Evolutionary conservation across 2,888 invertebrate species (phyloP), one percentile per base, ranked within the genome.

Genomic region (Lymantria monacha): DNA sequence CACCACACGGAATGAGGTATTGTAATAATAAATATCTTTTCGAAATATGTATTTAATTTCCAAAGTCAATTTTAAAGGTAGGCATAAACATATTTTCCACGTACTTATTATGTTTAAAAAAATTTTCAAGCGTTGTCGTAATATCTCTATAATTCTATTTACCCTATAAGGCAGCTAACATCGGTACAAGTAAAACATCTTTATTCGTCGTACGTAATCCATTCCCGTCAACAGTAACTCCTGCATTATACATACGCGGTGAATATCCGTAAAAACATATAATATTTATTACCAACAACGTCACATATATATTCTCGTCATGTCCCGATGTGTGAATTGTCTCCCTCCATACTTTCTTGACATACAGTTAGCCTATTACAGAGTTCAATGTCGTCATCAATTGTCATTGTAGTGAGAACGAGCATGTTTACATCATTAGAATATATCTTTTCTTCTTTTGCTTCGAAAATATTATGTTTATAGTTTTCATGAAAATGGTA

Each of bases 321-420:
- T 67, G 74, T 66, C 52, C 54, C 59, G 31, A 63, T 69, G 69
- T 73, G 71, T 73, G 73, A 75, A 76, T 72, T 70, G 70, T 61
- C 60, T 63, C 57, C 46, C 58, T 63, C 60, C 59, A 60, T 33
- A 62, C 70, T 72, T 79, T 80, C 79, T 73, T 73, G 76, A 75
- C 66, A 66, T 72, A 81, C 79, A 78, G 77, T 80, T 80, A 81
- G 51, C 61, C 72, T 72, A 70, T 74, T 73, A 68, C 64, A 14
- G 65, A 66, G 70, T 71, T 73, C 69, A 70, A 61, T 62, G 61
- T 63, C 61, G 49, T 55, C 57, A 58, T 55, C 44, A 58, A 51
- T 49, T 51, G 51, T 56, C 48, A 51, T 62, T 54, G 50, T 45
- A 45, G 46, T 48, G 50, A 61, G 59, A 57, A 54, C 47, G 30